phyloP scores from a whole-genome alignment of 2,113 vertebrate species.

The Aphyosemion australe region DNA sequence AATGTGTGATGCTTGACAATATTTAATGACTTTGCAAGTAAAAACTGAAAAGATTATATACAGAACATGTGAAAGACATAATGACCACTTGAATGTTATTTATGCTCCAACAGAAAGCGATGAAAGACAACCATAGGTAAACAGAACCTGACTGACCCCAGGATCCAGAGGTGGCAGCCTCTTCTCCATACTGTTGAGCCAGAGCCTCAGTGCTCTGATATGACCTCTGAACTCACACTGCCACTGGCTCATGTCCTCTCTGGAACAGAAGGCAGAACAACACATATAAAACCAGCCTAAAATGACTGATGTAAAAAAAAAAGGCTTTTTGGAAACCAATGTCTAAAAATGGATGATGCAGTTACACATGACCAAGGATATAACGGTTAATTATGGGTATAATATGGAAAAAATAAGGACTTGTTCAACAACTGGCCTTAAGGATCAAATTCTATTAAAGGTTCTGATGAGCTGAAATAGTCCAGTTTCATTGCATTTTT shows the following conservation, averaged over 20 bases:
- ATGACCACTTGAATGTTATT: background rate
- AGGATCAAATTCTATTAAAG: too few relatives aligned
- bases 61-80: background rate
- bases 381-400: too few relatives aligned
- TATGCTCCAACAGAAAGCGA: background rate
- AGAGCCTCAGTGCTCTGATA: conserved; percentile 81
- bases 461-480: conserved; percentile 27
- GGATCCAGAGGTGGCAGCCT: conserved; percentile 68
- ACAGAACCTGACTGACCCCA: conserved; percentile 63
- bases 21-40: too few relatives aligned
- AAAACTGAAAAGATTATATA: background rate
- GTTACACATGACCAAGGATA: too few relatives aligned
- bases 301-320: too few relatives aligned
- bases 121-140: conserved; percentile 5
- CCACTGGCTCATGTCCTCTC: conserved; percentile 72
- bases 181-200: conserved; percentile 84
- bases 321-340: too few relatives aligned
- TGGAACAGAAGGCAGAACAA: conserved; percentile 30
- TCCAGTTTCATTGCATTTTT: conserved; percentile 15
- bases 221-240: conserved; percentile 80
- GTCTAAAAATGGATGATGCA: too few relatives aligned
- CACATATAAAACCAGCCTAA: background rate
- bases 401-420: too few relatives aligned
- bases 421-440: too few relatives aligned
- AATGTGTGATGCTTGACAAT: too few relatives aligned